These are phyloP conservation scores for Plemyria rubiginata DNA, from an alignment of 2,888 invertebrate species.

Conservation along the genomic window DNA sequence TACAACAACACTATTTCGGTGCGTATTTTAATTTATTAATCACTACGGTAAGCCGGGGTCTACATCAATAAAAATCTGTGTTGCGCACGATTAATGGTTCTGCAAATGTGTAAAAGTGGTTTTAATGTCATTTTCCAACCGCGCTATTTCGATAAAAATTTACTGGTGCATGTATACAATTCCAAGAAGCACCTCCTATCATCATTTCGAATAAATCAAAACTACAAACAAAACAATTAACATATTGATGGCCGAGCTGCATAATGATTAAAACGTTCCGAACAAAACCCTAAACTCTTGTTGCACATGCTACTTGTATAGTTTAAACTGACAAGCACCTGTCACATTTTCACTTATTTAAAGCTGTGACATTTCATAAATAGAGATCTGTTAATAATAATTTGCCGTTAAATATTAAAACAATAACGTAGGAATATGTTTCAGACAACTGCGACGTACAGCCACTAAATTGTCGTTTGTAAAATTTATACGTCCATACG, in stretches of 20 bases:
- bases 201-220: conserved; percentile 23
- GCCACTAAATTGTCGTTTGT: conserved; percentile 44
- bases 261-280: not conserved
- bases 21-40: conserved; percentile 60
- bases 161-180: conserved; percentile 4
- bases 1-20: conserved; percentile 66
- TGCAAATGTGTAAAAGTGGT: conserved; percentile 12
- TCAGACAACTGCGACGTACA: conserved; percentile 39
- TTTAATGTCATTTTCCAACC: not conserved
- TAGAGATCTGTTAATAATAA: conserved; percentile 40
- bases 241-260: conserved; percentile 19
- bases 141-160: not conserved
- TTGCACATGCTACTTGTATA: conserved; percentile 18
- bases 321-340: conserved; percentile 16
- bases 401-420: conserved; percentile 46
- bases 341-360: conserved; percentile 25
- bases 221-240: conserved; percentile 21
- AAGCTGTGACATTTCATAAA: conserved; percentile 33
- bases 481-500: conserved; percentile 48
- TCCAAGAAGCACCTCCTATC: conserved; percentile 8
- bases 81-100: conserved; percentile 22
- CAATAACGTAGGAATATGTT: conserved; percentile 44
- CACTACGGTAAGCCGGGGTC: conserved; percentile 32
- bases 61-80: conserved; percentile 36
- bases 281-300: conserved; percentile 10